Evolutionary conservation across 2,797 vertebrate species (phyloP), one percentile per base, ranked within the genome.

Genomic region (Enteromius paludinosus): DNA sequence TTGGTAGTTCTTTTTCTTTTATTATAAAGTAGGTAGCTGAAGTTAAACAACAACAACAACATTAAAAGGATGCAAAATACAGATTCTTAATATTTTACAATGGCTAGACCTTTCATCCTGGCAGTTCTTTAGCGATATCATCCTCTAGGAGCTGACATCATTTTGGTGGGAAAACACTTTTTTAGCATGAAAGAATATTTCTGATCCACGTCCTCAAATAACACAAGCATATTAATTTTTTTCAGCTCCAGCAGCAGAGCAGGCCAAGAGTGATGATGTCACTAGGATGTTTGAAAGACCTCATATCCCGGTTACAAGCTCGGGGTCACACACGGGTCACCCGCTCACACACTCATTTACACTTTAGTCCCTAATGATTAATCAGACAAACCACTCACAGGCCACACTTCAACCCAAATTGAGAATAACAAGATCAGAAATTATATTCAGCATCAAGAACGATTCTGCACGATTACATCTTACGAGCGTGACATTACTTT

Each of bases 261-360:
- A 52, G 45, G 45, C 11, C 47, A 54, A 33, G 18, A 14, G 59
- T 33, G 25, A 77, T 47, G 25, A 47, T 30, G 74, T 45, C 59
- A 62, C 15, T 28, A 47, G 59, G 73, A 62, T 73, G 47, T 73
- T 72, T 23, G 33, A 54, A 54, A 54, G 47, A 73, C 47, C 3
- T 72, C 28, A 72, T 8, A 72, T 72, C 45, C 17, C 17, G 28
- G 70, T 33, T 33, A 52, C 47, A 52, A n/a, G 18, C 47, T 14
- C n/a, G n/a, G 18, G 74, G 74, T 65, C 75, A 45, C 23, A 49
- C 25, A 47, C 59, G 28, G 75, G 59, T 65, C 75, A 64, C n/a
- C n/a, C 17, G 8, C 59, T 64, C 75, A 47, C 41, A 47, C 18
- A 64, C 28, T 65, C 14, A 77, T 77, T 77, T 62, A 77, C 59